Evolutionary conservation across 2,797 vertebrate genomes (phyloP), one percentile per base, ranked within the genome.

Genomic region (Okamejei kenojei): DNA sequence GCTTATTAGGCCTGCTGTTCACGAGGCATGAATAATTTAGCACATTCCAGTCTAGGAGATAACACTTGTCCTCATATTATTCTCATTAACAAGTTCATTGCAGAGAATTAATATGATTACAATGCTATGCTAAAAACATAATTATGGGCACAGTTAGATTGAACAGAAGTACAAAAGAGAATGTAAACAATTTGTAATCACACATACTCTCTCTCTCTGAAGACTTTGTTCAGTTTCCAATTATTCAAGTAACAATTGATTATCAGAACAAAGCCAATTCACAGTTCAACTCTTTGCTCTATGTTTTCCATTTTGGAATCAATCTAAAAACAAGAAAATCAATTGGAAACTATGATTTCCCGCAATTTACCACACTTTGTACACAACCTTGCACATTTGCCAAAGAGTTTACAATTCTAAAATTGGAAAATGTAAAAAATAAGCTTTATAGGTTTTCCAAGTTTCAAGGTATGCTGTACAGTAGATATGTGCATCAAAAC

Each of bases 1-100:
- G 84, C 84, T 68, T 88, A 88, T 88, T 88, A 88, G 61, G 63
- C 84, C 63, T 68, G 84, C 63, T 68, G 84, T 88, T 88, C 7
- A 8, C 35, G n/a, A 88, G 84, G 32, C 63, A 88, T 88, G 84
- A 88, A 88, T 88, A 88, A 88, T 88, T 88, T 88, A 88, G 21
- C 84, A 68, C 63, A 88, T 88, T 88, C 35, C 84, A 88, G 63
- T 88, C 84, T 32, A 88, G n/a, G 63, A 88, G 84, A 68, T 68
- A 65, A 32, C 84, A 88, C 63, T 88, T 88, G 84, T 35, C 84
- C 68, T 88, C 84, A 88, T 8, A 68, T 88, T 88, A 88, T 88
- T 88, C 84, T 88, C 63, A 68, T 88, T 88, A 88, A 68, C 63
- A 68, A 88, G 84, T 68, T 88, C 82, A 68, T 35, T 65, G 84